phyloP scores from a whole-genome alignment of 2,888 invertebrate species.

The Megaustenia siamemsis region DNA sequence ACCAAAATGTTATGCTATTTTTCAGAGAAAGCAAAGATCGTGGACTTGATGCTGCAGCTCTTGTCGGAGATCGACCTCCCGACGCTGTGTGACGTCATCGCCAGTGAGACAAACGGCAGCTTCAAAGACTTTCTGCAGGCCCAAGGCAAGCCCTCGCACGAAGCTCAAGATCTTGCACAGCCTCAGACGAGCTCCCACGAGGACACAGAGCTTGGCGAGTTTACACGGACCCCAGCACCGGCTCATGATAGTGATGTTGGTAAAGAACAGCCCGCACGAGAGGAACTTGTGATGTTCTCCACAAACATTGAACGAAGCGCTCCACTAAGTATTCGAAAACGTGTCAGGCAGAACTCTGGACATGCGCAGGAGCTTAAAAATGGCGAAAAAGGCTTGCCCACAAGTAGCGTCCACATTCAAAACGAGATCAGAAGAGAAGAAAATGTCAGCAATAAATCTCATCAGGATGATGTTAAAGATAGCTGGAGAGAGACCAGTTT shows the following conservation, averaged over 20 bases:
- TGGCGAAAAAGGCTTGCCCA: no score
- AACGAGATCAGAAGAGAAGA: no score
- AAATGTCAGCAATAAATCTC: no score
- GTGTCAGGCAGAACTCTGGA: not conserved
- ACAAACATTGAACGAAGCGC: not conserved
- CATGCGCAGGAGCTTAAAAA: not conserved
- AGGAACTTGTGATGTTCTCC: not conserved
- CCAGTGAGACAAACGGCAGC: constrained; percentile 5
- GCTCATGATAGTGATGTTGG: not conserved
- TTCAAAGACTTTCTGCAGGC: not conserved
- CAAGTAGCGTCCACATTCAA: no score
- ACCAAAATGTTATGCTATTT: not conserved
- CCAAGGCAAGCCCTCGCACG: not conserved
- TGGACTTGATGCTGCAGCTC: constrained; percentile 55
- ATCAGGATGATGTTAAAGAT: no score
- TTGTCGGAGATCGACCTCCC: constrained; percentile 58
- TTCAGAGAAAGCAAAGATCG: constrained; percentile 52
- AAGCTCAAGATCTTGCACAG: not conserved
- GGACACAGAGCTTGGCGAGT: not conserved
- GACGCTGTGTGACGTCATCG: constrained; percentile 55
- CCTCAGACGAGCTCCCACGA: not conserved
- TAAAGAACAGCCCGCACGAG: not conserved
- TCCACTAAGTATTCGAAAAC: not conserved
- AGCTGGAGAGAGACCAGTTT: not conserved
- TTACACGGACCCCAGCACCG: not conserved